These are phyloP conservation scores for Heliconius hermathena DNA, from an alignment of 1,140 invertebrate species.

Conservation along the genomic window DNA sequence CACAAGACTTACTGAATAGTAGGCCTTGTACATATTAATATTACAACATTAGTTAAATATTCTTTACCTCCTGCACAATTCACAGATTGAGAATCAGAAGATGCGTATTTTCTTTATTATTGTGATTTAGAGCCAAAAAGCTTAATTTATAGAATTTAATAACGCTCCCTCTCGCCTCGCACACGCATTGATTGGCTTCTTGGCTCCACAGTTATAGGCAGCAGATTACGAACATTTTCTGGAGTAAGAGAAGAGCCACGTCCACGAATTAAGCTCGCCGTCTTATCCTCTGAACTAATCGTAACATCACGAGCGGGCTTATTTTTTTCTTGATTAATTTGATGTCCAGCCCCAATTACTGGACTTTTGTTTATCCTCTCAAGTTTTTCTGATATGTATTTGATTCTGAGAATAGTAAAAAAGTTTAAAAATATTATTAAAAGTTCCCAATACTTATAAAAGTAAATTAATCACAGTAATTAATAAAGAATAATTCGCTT, in stretches of 20 bases:
- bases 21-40: neutral
- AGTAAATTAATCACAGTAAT: neutral
- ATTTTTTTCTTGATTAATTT: neutral
- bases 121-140: neutral
- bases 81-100: neutral
- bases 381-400: neutral
- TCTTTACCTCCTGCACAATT: neutral
- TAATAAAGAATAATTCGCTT: neutral
- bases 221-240: neutral
- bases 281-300: neutral
- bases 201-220: neutral
- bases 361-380: neutral
- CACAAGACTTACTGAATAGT: neutral
- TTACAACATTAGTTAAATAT: neutral
- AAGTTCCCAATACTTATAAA: no score
- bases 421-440: no score
- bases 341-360: neutral
- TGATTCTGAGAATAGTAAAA: neutral
- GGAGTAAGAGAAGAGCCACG: slow-evolving; percentile 21
- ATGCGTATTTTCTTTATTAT: neutral
- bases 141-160: neutral
- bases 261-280: neutral
- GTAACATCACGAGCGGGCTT: neutral
- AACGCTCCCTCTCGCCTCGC: neutral
- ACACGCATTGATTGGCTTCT: slow-evolving; percentile 1